Percentiles rank a stretch among this genome's conserved stretches.
Evolutionary conservation across 2,113 vertebrate species (phyloP).

Genomic region (Lepus americanus): DNA sequence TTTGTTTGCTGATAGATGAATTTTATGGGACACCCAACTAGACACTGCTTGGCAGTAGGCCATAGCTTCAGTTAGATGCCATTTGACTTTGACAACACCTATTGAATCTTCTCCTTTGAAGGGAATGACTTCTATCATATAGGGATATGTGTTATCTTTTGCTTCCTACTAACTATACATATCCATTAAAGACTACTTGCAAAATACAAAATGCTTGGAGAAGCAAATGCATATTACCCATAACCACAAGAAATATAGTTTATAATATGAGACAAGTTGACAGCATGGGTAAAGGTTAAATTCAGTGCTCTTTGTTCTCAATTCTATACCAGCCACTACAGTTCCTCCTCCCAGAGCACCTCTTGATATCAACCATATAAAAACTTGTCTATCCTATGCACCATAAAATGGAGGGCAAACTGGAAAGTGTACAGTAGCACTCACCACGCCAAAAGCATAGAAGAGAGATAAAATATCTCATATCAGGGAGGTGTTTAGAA

Average conservation of each 20-base stretch:
- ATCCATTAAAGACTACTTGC: constrained; percentile 36
- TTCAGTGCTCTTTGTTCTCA: neutral
- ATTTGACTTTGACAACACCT: constrained; percentile 11
- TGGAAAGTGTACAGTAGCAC: constrained; percentile 65
- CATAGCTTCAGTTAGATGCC: neutral
- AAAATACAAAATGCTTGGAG: constrained; percentile 36
- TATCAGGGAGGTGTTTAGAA: constrained; percentile 74
- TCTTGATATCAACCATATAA: constrained; percentile 60
- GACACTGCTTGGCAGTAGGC: constrained; percentile 25
- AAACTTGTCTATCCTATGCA: constrained; percentile 27
- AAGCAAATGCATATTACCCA: constrained; percentile 8
- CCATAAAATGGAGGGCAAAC: constrained; percentile 63
- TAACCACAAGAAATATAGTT: constrained; percentile 12
- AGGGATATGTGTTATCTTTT: constrained; percentile 22
- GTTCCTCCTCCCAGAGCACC: neutral
- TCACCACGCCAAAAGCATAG: constrained; percentile 69
- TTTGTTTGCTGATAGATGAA: neutral
- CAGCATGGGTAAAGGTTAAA: neutral
- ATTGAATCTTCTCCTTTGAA: constrained; percentile 27
- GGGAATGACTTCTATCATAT: neutral
- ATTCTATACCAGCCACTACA: neutral
- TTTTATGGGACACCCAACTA: constrained; percentile 22
- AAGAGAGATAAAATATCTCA: constrained; percentile 74
- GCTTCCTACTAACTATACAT: constrained; percentile 17
- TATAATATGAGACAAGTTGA: constrained; percentile 19